Evolutionary conservation across 2,113 vertebrate genomes (phyloP).

Genomic region (Spea bombifrons): DNA sequence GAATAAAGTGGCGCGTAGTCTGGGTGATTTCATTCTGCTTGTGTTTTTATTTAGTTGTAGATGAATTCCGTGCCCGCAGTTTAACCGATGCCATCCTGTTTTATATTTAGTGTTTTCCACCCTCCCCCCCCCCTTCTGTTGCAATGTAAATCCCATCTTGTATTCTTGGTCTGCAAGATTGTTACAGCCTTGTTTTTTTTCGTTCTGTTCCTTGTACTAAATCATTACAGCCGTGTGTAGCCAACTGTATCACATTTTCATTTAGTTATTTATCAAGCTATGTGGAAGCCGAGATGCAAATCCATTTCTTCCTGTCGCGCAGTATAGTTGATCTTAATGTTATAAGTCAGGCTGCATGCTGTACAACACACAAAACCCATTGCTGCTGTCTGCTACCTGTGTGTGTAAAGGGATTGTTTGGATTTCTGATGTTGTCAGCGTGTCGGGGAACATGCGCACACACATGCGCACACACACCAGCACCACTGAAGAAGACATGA

Average conservation of each 20-base stretch:
- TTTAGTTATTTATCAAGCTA: conserved; percentile 39
- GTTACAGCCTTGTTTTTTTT: conserved; percentile 30
- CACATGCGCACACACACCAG: too few relatives aligned
- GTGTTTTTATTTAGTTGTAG: not conserved
- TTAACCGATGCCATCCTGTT: conserved; percentile 17
- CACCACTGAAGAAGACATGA: too few relatives aligned
- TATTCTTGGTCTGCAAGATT: conserved; percentile 45
- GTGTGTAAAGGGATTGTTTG: not conserved
- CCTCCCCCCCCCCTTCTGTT: not conserved
- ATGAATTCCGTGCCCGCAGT: too few relatives aligned
- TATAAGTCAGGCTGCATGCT: conserved; percentile 27
- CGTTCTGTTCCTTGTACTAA: conserved; percentile 38
- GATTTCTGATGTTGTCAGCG: not conserved
- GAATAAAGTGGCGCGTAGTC: conserved; percentile 35
- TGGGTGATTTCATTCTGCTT: conserved; percentile 30
- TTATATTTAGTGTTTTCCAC: conserved; percentile 23
- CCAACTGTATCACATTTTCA: conserved; percentile 25
- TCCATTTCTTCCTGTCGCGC: conserved; percentile 24
- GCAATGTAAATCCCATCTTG: conserved; percentile 31
- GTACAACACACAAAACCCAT: conserved; percentile 28
- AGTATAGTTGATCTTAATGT: not conserved
- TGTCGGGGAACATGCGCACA: too few relatives aligned
- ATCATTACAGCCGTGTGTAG: conserved; percentile 39
- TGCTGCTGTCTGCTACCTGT: not conserved
- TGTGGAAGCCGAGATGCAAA: conserved; percentile 39